Evolutionary conservation across 2,888 invertebrate species (phyloP).

Genomic region (Epiblema foenella): DNA sequence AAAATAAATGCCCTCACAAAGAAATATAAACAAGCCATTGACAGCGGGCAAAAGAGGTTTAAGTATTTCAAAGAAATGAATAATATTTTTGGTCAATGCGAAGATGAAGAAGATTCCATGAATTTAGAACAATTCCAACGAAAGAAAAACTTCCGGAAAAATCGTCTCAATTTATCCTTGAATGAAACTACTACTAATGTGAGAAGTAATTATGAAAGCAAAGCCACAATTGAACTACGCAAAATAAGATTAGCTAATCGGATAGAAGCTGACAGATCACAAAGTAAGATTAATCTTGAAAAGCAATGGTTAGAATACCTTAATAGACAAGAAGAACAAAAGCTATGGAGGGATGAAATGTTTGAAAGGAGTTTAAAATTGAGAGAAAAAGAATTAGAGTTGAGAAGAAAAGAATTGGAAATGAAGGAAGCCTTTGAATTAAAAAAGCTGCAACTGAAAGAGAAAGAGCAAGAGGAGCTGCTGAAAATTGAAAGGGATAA

Average conservation of each 20-base stretch:
- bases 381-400: constrained; percentile 59
- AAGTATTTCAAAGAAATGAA: constrained; percentile 65
- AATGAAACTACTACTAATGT: constrained; percentile 24
- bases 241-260: constrained; percentile 64
- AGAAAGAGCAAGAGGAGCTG: constrained; percentile 57
- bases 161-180: constrained; percentile 39
- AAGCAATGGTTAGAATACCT: constrained; percentile 67
- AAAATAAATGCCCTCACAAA: constrained; percentile 68
- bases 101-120: constrained; percentile 58
- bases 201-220: constrained; percentile 53
- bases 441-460: constrained; percentile 58
- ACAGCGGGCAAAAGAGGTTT: constrained; percentile 60
- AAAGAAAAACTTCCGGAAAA: constrained; percentile 49
- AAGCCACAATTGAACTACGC: constrained; percentile 60
- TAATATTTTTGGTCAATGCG: constrained; percentile 60
- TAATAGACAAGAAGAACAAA: constrained; percentile 58
- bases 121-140: constrained; percentile 54
- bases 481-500: constrained; percentile 62
- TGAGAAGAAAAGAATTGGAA: constrained; percentile 58
- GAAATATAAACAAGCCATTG: constrained; percentile 63
- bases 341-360: constrained; percentile 55
- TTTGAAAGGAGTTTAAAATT: constrained; percentile 58
- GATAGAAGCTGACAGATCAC: constrained; percentile 62
- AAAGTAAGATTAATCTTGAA: constrained; percentile 64
- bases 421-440: constrained; percentile 60